Base-by-base conservation (phyloP, 2,113 vertebrate genomes). In the Donacobius atricapilla region DNA sequence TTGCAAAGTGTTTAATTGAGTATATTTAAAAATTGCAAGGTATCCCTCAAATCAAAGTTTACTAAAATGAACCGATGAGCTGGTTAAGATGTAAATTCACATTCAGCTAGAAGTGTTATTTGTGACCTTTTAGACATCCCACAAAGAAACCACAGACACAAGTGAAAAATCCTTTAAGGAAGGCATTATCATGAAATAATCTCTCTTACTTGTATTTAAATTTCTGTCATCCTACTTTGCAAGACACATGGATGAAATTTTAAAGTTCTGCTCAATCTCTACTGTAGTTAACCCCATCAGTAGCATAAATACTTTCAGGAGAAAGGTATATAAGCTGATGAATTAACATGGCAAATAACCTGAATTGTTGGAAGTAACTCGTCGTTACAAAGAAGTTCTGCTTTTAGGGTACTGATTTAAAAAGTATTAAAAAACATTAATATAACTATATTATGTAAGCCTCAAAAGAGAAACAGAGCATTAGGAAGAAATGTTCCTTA, bases 1-100 rank as follows among this genome's bases (percentile, higher is more conserved):
- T 89, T 94, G 76, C 68, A 95, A 96, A 97, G 50, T 92, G 96
- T 91, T 92, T 80, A 90, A 47, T 8, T 77, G 28, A 69, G 68
- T 68, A 16, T 50, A 51, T 84, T 56, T 54, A 15, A 90, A 91
- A 56, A 80, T 42, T 48, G 71, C 58, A 93, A 80, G 65, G 81
- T 58, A 84, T 48, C 66, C 61, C 79, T 96, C 93, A 96, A 96
- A 94, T 79, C 42, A 77, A 89, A 78, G 10, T 88, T 80, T 77
- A 31, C 87, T 84, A 88, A 88, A 96, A 94, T 31, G 13, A 91
- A 88, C 71, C 93, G 93, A 64, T 91, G 92, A 97, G 91, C 60
- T 90, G 54, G 70, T 91, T 64, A 69, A 37, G 77, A 96, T 81
- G 50, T 35, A 61, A 83, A 87, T 86, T 96, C 89, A 87, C 68